Conservation (phyloP, 2,888 invertebrate species). For the Synanthedon vespiformis region DNA sequence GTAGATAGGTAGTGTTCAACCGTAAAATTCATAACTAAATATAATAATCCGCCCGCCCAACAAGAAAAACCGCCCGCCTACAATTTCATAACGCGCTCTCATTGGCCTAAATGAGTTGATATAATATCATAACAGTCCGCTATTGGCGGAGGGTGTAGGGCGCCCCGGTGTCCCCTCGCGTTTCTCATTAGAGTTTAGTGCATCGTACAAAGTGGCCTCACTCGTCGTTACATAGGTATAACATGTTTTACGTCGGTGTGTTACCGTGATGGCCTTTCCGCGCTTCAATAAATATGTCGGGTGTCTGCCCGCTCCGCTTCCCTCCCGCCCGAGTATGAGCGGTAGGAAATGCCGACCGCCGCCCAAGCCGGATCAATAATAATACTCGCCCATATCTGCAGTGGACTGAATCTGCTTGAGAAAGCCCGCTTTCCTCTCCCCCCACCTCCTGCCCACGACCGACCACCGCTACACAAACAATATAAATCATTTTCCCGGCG, state of each 20-base stretch:
- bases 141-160: conserved; percentile 62
- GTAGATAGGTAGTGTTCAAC: no score
- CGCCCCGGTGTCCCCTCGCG: conserved; percentile 40
- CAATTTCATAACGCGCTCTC: conserved; percentile 67
- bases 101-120: conserved; percentile 70
- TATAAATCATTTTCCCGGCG: conserved; percentile 65
- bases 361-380: conserved; percentile 66
- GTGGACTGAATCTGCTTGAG: conserved; percentile 67
- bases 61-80: conserved; percentile 60
- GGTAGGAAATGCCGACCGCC: conserved; percentile 55
- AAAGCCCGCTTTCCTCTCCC: conserved; percentile 33
- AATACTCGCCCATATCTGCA: conserved; percentile 70
- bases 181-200: conserved; percentile 55
- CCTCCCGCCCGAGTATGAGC: conserved; percentile 54
- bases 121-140: conserved; percentile 74
- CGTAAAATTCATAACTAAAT: conserved; percentile 45
- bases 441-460: conserved; percentile 12
- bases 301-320: conserved; percentile 23
- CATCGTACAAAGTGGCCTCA: conserved; percentile 35
- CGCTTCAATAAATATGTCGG: conserved; percentile 60
- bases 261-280: conserved; percentile 32
- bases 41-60: conserved; percentile 67
- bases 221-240: conserved; percentile 29
- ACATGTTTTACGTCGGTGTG: conserved; percentile 52
- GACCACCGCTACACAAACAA: conserved; percentile 56